Evolutionary conservation across 2,113 vertebrate genomes (phyloP).

Genomic region (Eclectus roratus): DNA sequence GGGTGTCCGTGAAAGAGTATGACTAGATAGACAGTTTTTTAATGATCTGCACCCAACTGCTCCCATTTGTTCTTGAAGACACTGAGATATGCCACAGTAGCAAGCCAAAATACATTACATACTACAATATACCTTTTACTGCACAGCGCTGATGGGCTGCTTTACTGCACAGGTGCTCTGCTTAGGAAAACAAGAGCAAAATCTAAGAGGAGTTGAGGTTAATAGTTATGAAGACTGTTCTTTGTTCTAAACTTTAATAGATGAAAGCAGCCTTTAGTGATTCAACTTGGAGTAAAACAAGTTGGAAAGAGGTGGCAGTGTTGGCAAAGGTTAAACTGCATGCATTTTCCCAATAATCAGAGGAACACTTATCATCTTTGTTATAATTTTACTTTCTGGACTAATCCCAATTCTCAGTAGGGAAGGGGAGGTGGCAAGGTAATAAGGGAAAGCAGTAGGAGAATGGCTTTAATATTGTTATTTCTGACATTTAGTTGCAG

Average conservation of each 20-base stretch:
- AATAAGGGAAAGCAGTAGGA: background rate
- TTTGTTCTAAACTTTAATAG: background rate
- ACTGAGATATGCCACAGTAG: background rate
- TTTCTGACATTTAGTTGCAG: background rate
- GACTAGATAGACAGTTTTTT: background rate
- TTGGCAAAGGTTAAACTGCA: background rate
- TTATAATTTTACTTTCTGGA: background rate
- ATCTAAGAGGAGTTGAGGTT: background rate
- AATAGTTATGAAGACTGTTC: background rate
- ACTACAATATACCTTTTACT: background rate
- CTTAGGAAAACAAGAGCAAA: background rate
- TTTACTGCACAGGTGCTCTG: background rate
- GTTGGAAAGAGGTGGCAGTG: background rate
- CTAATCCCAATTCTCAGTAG: background rate
- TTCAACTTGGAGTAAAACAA: background rate
- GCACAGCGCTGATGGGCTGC: background rate
- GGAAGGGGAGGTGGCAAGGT: background rate
- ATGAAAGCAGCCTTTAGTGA: background rate
- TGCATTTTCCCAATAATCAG: background rate
- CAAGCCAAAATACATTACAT: background rate
- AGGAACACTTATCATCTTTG: background rate
- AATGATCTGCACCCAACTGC: background rate
- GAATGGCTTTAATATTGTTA: background rate
- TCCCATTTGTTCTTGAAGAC: background rate
- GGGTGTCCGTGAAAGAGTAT: no score